phyloP scores from a whole-genome alignment of 2,113 vertebrate genomes.

The Oreochromis niloticus region DNA sequence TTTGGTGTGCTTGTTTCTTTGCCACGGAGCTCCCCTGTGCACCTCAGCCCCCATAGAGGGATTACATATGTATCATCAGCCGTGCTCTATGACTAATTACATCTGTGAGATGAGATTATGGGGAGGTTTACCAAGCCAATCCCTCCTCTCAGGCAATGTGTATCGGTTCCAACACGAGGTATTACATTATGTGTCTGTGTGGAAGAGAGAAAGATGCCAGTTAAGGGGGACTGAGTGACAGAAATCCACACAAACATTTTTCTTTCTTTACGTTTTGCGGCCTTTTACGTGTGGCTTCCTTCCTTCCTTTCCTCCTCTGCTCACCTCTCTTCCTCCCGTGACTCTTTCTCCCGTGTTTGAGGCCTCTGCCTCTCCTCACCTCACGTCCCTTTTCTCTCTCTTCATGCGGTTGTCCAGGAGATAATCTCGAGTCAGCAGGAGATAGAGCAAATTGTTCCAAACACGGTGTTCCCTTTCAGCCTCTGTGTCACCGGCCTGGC shows the following conservation, averaged over 20 bases:
- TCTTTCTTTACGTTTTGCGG: not conserved
- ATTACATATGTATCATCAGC: constrained; percentile 75
- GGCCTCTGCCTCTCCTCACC: not conserved
- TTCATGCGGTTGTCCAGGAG: constrained; percentile 45
- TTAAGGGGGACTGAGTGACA: constrained; percentile 40
- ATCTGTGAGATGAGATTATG: constrained; percentile 77
- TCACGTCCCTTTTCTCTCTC: not conserved
- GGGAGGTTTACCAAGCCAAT: constrained; percentile 68
- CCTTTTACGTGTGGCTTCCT: not conserved
- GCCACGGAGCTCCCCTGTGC: constrained; percentile 50
- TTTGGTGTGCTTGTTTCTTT: constrained; percentile 59
- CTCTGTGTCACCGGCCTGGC: constrained; percentile 23
- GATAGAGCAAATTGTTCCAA: constrained; percentile 52
- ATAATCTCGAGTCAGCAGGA: constrained; percentile 55
- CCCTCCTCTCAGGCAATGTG: constrained; percentile 68
- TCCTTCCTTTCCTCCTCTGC: not conserved
- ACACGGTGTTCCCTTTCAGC: constrained; percentile 52
- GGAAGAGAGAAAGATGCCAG: constrained; percentile 40
- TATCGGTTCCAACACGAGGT: constrained; percentile 60
- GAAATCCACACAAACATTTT: constrained; percentile 11
- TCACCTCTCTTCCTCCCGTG: not conserved
- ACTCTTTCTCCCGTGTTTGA: not conserved
- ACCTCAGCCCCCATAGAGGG: constrained; percentile 65
- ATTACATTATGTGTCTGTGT: constrained; percentile 49
- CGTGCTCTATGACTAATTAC: constrained; percentile 76